Evolutionary conservation across 64 coral and sea anemone species (phyloP).

Genomic region (Montipora sp.): DNA sequence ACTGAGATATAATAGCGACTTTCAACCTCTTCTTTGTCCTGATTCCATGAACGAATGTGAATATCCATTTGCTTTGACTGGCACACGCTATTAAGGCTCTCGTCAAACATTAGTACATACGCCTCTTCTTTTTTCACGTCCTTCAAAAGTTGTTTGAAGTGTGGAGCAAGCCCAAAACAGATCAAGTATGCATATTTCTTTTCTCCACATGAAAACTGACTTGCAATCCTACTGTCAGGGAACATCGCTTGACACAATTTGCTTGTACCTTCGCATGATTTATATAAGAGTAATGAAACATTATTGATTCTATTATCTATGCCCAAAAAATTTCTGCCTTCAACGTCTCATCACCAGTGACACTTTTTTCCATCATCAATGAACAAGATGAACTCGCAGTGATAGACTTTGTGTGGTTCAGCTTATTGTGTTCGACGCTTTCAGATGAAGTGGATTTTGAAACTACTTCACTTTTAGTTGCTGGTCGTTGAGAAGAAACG

Average conservation of each 20-base stretch:
- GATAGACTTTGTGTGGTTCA: too few relatives aligned
- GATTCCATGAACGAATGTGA: constrained; percentile 52
- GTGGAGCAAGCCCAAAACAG: constrained; percentile 74
- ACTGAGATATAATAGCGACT: too few relatives aligned
- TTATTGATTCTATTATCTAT: background rate
- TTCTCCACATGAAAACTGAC: too few relatives aligned
- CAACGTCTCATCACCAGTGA: background rate
- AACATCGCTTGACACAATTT: too few relatives aligned
- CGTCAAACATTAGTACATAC: constrained; percentile 53
- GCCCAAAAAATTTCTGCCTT: background rate
- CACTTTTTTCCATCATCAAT: background rate
- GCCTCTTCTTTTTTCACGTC: constrained; percentile 65
- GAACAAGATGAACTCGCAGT: background rate
- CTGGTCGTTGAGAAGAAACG: constrained; percentile 33
- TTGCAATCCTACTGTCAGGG: too few relatives aligned
- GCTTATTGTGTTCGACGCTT: background rate
- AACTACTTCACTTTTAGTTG: constrained; percentile 32
- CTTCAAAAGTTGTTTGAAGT: constrained; percentile 58
- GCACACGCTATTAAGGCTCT: constrained; percentile 44
- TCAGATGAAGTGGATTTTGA: constrained; percentile 20
- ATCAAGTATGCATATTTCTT: constrained; percentile 68
- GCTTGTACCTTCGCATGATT: too few relatives aligned
- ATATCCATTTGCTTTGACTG: constrained; percentile 69
- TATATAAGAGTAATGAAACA: too few relatives aligned
- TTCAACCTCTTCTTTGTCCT: constrained; percentile 28